Percentiles rank a stretch among this genome's conserved stretches.
These are phyloP conservation scores for Epinephelus cyanopodus DNA, from an alignment of 2,113 vertebrate species.

Conservation along the genomic window DNA sequence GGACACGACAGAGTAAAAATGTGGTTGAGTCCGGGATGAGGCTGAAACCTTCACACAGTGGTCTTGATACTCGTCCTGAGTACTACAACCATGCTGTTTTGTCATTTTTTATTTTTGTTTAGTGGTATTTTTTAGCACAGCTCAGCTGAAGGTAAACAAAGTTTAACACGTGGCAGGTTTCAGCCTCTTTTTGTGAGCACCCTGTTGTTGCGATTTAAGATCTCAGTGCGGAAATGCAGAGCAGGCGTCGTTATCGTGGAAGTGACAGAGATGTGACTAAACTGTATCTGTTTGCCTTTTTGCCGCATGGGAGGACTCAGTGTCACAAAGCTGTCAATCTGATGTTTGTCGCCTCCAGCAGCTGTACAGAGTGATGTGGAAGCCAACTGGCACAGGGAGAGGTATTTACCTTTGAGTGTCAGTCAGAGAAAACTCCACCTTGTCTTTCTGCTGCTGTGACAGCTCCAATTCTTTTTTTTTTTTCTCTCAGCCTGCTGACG, in stretches of 20 bases:
- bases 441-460: constrained; percentile 19
- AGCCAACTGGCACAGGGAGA: constrained; percentile 23
- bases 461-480: constrained; percentile 17
- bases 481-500: neutral
- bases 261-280: constrained; percentile 29
- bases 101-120: too few relatives aligned
- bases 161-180: neutral
- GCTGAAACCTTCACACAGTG: too few relatives aligned
- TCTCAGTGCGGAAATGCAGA: neutral
- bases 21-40: too few relatives aligned
- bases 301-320: constrained; percentile 14
- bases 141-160: neutral
- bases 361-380: constrained; percentile 16
- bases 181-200: too few relatives aligned
- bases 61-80: too few relatives aligned
- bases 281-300: constrained; percentile 25
- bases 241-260: neutral
- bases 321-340: constrained; percentile 56
- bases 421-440: constrained; percentile 4
- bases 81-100: too few relatives aligned
- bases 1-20: too few relatives aligned
- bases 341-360: constrained; percentile 58
- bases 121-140: neutral
- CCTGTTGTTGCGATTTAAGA: neutral
- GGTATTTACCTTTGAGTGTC: constrained; percentile 38